Evolutionary conservation across 1,140 invertebrate species (phyloP), one percentile per base, ranked within the genome.

Genomic region (Cotesia glomerata): DNA sequence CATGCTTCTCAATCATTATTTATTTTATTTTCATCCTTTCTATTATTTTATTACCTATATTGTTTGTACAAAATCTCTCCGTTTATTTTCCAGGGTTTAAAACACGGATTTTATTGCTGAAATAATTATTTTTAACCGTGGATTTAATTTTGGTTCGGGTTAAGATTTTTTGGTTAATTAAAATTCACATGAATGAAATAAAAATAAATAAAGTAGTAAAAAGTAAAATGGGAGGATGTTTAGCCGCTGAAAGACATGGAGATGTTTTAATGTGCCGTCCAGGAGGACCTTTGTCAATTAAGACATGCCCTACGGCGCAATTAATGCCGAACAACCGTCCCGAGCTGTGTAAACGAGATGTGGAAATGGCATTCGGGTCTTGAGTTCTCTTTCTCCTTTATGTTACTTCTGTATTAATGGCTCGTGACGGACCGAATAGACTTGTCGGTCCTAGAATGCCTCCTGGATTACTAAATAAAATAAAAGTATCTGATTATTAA

Each of bases 221-320:
- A 45, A 45, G 39, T 45, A 45, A 9, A 11, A 45, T 11, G 7
- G 39, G 7, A 45, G 7, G 39, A 45, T 45, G 7, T 45, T 45
- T 45, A 45, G 39, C 39, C 39, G 39, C 39, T 45, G 39, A 45
- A 45, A 45, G 39, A 45, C 39, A 45, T 45, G 7, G 39, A 26
- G 39, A 45, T 45, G 39, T 11, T 45, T 45, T 45, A 45, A 45
- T 45, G 39, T 45, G 39, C 5, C 39, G 11, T 45, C 39, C 39
- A 9, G 39, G 39, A 45, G 39, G 39, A 45, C 5, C 39, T 62
- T 85, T 86, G 84, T 85, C 83, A 86, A 85, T 85, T 85, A 85
- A 82, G 77, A 78, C 80, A 79, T 45, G 39, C 39, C 39, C 39
- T 45, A 45, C 39, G 39, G 77, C 77, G 76, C 36, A 51, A 45